A percentile compares a stretch with the other conserved stretches of the same genome.
phyloP scores from a whole-genome alignment of 2,113 vertebrate genomes.

The Epinephelus moara region DNA sequence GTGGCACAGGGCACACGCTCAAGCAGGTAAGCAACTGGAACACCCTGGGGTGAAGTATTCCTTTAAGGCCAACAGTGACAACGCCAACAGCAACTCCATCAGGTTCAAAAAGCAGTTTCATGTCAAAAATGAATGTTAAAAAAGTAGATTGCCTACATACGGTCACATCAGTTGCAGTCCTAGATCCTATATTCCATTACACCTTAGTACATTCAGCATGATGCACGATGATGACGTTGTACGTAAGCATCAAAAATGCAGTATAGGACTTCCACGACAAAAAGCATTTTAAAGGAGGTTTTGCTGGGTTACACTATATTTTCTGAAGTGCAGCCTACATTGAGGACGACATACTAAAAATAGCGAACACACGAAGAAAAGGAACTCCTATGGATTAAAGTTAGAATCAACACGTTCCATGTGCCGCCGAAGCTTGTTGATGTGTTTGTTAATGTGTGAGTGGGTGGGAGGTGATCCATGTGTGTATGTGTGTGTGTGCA shows the following conservation, averaged over 20 bases:
- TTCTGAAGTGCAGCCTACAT: not conserved
- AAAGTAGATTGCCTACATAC: too few relatives aligned
- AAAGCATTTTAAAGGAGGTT: not conserved
- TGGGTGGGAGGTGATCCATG: slow-evolving; percentile 50
- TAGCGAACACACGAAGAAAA: slow-evolving; percentile 28
- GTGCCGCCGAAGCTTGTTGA: slow-evolving; percentile 42
- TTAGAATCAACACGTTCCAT: slow-evolving; percentile 40
- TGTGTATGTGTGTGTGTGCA: slow-evolving; percentile 55
- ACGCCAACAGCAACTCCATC: not conserved
- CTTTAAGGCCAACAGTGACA: slow-evolving; percentile 6
- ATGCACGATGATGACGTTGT: too few relatives aligned
- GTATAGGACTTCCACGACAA: not conserved
- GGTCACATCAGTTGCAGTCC: too few relatives aligned
- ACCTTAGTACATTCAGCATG: too few relatives aligned
- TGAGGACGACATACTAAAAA: not conserved
- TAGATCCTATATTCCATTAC: too few relatives aligned
- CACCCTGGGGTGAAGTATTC: too few relatives aligned
- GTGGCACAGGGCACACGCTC: too few relatives aligned
- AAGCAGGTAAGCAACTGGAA: too few relatives aligned
- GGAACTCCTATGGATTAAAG: slow-evolving; percentile 41
- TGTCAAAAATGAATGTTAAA: not conserved
- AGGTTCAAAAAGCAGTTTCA: not conserved
- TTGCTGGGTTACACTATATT: not conserved
- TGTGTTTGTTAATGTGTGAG: slow-evolving; percentile 62
- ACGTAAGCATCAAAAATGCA: not conserved